A percentile compares a stretch with the other conserved stretches of the same genome.
Evolutionary conservation across 53 echinoderm and acorn worm genomes (phyloP).

Genomic region (Echinarachnius parma): DNA sequence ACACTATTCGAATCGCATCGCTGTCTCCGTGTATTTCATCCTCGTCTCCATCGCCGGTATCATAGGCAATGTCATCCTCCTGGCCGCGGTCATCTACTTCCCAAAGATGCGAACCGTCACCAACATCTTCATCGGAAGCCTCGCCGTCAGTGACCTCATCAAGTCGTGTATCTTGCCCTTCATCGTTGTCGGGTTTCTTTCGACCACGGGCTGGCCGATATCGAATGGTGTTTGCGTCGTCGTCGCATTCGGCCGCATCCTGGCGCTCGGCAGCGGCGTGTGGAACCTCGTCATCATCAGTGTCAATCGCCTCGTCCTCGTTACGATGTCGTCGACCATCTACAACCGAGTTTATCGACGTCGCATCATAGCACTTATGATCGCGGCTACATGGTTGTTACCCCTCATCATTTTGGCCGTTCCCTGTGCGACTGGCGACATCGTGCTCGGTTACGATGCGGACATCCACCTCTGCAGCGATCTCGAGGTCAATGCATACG

Average conservation of each 20-base stretch:
- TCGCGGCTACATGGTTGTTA: conserved; percentile 48
- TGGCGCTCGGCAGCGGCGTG: conserved; percentile 55
- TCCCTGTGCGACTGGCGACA: conserved; percentile 47
- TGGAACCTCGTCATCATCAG: conserved; percentile 60
- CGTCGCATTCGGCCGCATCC: conserved; percentile 22
- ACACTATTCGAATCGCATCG: conserved; percentile 11
- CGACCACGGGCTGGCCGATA: conserved; percentile 48
- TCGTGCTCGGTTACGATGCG: conserved; percentile 41
- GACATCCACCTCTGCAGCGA: conserved; percentile 31
- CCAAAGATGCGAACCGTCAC: conserved; percentile 64
- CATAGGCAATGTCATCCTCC: conserved; percentile 59
- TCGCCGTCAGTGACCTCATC: conserved; percentile 60
- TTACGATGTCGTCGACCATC: conserved; percentile 41
- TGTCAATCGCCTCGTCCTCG: conserved; percentile 58
- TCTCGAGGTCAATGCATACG: neutral
- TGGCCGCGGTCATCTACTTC: conserved; percentile 53
- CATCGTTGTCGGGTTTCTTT: conserved; percentile 49
- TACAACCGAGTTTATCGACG: conserved; percentile 41
- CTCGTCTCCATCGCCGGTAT: conserved; percentile 45
- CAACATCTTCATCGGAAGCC: conserved; percentile 70
- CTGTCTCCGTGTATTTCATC: conserved; percentile 26
- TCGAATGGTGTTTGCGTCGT: conserved; percentile 38
- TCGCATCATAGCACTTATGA: conserved; percentile 38
- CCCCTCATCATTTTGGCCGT: conserved; percentile 41
- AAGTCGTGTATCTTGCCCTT: conserved; percentile 50